Conservation (phyloP, 2,113 vertebrate genomes). For the Naja naja region DNA sequence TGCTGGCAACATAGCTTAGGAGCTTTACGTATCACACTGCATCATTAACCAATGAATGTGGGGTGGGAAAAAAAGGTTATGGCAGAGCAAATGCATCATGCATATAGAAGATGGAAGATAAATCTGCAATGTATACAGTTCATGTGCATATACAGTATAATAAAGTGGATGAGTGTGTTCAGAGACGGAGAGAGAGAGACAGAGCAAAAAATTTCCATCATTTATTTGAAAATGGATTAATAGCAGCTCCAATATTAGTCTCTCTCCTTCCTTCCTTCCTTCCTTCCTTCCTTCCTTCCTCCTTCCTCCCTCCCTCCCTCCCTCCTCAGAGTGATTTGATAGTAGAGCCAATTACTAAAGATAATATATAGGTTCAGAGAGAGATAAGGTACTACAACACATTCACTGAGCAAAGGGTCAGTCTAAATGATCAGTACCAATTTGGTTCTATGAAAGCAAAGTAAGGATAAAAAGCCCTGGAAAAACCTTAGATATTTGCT, state of each 20-base stretch:
- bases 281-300: not conserved
- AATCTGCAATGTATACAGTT: not conserved
- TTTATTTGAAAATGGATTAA: not conserved
- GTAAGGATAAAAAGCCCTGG: not conserved
- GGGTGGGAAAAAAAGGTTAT: not conserved
- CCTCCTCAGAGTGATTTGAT: not conserved
- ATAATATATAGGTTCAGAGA: not conserved
- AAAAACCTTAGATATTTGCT: not conserved
- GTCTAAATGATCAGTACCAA: not conserved
- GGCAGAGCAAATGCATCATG: not conserved
- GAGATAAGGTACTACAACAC: not conserved
- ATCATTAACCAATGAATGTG: not conserved
- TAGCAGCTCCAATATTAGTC: not conserved
- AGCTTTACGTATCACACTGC: not conserved
- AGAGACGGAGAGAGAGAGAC: not conserved
- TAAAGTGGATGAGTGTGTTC: not conserved
- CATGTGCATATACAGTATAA: not conserved
- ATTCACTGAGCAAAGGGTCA: not conserved
- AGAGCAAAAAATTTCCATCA: not conserved
- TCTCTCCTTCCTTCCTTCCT: not conserved
- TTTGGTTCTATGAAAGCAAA: not conserved
- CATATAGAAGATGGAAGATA: not conserved
- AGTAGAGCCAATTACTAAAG: not conserved
- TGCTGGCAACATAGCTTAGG: not conserved
- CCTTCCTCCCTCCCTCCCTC: rapidly evolving